phyloP scores from a whole-genome alignment of 2,113 vertebrate species.

The Proterorhinus semilunaris region DNA sequence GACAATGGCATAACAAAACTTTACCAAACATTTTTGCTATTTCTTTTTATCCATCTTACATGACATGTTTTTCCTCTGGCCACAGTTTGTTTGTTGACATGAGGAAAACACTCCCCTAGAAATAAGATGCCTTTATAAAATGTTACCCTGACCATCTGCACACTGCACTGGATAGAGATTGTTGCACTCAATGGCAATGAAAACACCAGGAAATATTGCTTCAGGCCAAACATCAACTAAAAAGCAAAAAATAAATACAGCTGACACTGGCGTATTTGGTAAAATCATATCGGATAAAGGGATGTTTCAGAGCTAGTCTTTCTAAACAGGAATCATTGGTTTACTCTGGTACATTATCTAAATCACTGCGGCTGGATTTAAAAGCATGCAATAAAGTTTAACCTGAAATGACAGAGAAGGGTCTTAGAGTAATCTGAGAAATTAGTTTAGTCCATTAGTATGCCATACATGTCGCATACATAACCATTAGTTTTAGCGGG shows the following conservation, averaged over 20 bases:
- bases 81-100: conserved; percentile 53
- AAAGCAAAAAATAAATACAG: background rate
- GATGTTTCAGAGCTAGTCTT: background rate
- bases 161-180: conserved; percentile 25
- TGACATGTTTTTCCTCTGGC: conserved; percentile 31
- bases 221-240: background rate
- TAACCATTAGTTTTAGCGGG: conserved; percentile 61
- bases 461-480: conserved; percentile 49
- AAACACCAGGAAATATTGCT: conserved; percentile 32
- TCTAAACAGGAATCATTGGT: conserved; percentile 4
- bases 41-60: background rate
- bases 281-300: conserved; percentile 1
- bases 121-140: conserved; percentile 58
- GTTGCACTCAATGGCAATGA: conserved; percentile 29
- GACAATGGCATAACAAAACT: background rate
- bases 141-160: conserved; percentile 67
- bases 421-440: conserved; percentile 51
- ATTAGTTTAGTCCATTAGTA: conserved; percentile 64
- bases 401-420: conserved; percentile 48
- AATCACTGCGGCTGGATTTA: conserved; percentile 50
- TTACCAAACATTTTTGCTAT: background rate
- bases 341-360: conserved; percentile 35
- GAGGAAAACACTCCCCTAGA: conserved; percentile 50
- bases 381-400: conserved; percentile 51
- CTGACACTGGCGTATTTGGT: background rate